Conservation (phyloP, 2,797 vertebrate species). For the Sciurus vulgaris region DNA sequence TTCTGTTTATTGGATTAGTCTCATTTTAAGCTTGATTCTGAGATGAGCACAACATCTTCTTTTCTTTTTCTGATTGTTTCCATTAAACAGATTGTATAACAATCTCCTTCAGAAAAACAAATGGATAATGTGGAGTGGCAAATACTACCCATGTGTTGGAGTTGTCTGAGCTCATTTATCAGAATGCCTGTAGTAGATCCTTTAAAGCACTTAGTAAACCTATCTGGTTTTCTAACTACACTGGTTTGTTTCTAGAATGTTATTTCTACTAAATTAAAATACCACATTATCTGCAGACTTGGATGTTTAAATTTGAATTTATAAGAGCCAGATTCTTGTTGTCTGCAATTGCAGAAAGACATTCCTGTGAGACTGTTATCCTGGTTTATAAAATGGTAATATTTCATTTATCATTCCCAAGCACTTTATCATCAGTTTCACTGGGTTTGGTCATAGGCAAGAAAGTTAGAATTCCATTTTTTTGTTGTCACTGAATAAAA, state of each 20-base stretch:
- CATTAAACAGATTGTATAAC: background rate
- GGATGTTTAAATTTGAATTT: constrained; percentile 48
- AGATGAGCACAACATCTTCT: background rate
- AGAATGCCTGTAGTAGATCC: background rate
- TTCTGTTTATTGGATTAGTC: constrained; percentile 12
- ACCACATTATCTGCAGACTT: constrained; percentile 19
- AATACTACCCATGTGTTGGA: background rate
- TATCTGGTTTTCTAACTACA: background rate
- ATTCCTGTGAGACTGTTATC: background rate
- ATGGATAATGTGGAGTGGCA: background rate
- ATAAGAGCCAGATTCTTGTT: constrained; percentile 35
- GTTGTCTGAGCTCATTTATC: background rate
- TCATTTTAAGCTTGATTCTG: constrained; percentile 6
- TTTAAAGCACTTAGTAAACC: background rate
- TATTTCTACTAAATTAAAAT: constrained; percentile 55
- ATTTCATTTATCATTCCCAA: constrained; percentile 49
- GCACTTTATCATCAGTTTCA: constrained; percentile 16
- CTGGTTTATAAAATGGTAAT: constrained; percentile 46
- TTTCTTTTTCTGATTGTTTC: constrained; percentile 34
- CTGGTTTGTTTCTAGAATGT: constrained; percentile 56
- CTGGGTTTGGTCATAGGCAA: background rate
- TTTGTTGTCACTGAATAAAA: background rate
- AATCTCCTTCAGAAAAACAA: background rate
- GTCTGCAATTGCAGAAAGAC: background rate
- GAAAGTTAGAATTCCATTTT: constrained; percentile 28